These are phyloP conservation scores for Vicugna pacos DNA, from an alignment of 2,113 vertebrate species.

Conservation along the genomic window DNA sequence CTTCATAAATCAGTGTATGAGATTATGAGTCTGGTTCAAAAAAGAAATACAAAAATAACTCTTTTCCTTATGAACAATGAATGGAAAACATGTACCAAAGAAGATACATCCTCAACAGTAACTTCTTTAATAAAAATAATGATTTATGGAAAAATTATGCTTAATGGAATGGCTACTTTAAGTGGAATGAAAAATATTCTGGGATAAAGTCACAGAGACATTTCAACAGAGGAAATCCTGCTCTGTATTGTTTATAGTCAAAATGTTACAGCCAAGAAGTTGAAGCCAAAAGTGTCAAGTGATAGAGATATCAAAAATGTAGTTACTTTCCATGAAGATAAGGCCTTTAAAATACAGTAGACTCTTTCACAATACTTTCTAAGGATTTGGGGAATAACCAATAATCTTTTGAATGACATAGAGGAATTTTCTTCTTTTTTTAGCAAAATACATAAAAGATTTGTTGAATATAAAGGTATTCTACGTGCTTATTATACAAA, in stretches of 20 bases:
- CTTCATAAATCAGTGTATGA: background rate
- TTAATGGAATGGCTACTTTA: background rate
- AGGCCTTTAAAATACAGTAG: background rate
- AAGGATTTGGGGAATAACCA: background rate
- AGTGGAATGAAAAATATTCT: background rate
- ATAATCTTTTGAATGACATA: background rate
- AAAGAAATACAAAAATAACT: background rate
- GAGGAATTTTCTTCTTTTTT: background rate
- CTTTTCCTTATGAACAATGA: background rate
- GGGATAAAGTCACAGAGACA: background rate
- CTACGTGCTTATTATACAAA: background rate
- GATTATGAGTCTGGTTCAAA: background rate
- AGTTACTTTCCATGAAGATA: conserved; percentile 28
- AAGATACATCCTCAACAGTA: conserved; percentile 9
- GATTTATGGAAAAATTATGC: background rate
- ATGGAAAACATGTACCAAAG: background rate
- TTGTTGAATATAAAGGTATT: background rate
- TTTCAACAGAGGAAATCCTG: background rate
- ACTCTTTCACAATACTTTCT: background rate
- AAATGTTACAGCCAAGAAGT: background rate
- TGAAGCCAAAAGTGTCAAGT: background rate
- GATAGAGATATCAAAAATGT: conserved; percentile 29
- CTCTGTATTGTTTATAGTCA: background rate
- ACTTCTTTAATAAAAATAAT: background rate
- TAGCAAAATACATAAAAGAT: conserved; percentile 1